These are phyloP conservation scores for Streblospio benedicti DNA, from an alignment of 1,140 invertebrate species.

Conservation along the genomic window DNA sequence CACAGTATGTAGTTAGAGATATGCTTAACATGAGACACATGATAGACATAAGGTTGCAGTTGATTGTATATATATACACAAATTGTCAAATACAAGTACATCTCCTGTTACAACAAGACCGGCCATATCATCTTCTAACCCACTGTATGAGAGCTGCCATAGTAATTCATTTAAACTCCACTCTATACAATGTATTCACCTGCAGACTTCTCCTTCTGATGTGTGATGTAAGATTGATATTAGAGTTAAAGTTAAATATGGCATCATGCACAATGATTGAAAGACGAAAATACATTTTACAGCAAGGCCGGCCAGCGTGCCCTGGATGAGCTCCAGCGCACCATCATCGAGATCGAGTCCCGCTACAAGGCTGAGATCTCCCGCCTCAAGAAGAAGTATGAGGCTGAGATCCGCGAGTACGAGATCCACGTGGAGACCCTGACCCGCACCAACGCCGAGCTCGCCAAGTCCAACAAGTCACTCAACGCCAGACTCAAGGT, in stretches of 20 bases:
- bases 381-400: constrained; percentile 47
- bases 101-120: too few relatives aligned
- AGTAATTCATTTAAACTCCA: not conserved
- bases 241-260: not conserved
- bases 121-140: too few relatives aligned
- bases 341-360: constrained; percentile 44
- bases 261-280: too few relatives aligned
- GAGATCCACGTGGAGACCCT: constrained; percentile 34
- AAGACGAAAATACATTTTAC: too few relatives aligned
- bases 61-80: too few relatives aligned
- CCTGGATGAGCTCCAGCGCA: constrained; percentile 45
- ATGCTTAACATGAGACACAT: too few relatives aligned
- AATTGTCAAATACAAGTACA: too few relatives aligned
- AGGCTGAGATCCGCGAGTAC: constrained; percentile 42
- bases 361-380: constrained; percentile 44
- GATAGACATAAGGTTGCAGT: too few relatives aligned
- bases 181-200: not conserved
- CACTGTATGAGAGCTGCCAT: too few relatives aligned
- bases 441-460: constrained; percentile 37
- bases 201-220: not conserved
- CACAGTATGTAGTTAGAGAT: too few relatives aligned
- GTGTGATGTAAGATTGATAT: not conserved
- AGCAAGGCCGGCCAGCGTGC: constrained; percentile 36
- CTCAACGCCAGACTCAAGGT: constrained; percentile 17
- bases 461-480: constrained; percentile 23